Evolutionary conservation across 2,113 vertebrate species (phyloP), one percentile per base, ranked within the genome.

Genomic region (Raja brachyura): DNA sequence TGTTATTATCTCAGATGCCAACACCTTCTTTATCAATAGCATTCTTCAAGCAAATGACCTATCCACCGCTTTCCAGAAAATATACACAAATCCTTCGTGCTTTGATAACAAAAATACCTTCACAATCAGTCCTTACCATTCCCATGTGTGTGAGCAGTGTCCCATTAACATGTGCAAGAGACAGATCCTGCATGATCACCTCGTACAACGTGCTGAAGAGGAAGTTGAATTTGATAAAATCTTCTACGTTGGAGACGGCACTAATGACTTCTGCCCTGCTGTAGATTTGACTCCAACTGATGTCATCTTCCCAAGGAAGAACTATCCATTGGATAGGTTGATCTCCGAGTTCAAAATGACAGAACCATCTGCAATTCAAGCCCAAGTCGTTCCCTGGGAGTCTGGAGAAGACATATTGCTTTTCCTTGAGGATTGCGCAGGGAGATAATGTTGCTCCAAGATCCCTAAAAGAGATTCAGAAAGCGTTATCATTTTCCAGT

Each of bases 101-200:
- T 97, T 98, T 56, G 98, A 98, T 94, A 97, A 96, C 59, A 95
- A 96, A 6, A 98, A 98, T 0, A 95, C 96, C 85, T 95, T 99
- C 94, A 95, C 96, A 93, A 88, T 99, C 95, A 96, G 96, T 70
- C 98, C 98, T 79, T 99, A 97, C 95, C 98, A 99, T 95, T 94
- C 98, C 31, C 98, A 99, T 95, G 95, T 95, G 94, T 99, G 99
- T 96, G 94, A 92, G 11, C 96, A 96, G 3, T 99, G 99, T 94
- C 99, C 99, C 0, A 94, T 95, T 94, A 99, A 99, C 96, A 98
- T 99, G 98, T 99, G 99, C 96, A 99, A 99, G 94, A 97, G 98
- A 93, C 97, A 97, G 94, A 94, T 98, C 74, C 96, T 99, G 0
- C 94, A 95, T 0, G 98, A 99, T 16, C 99, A 99, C 93, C 96